Conservation (phyloP, 1,140 invertebrate genomes). For the Amyelois transitella region DNA sequence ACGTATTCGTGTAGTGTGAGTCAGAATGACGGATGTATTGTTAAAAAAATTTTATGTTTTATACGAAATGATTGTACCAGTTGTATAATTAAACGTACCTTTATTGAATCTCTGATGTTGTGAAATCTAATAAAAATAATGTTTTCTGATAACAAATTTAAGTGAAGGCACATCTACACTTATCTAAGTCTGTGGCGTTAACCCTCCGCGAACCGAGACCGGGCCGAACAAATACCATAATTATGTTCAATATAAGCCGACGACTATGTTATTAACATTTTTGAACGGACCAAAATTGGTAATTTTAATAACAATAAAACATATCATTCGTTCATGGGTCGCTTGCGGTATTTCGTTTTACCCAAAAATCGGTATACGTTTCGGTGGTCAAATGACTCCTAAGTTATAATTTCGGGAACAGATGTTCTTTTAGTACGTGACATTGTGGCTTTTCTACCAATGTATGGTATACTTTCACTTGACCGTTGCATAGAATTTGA, state of each 20-base stretch:
- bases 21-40: too few relatives aligned
- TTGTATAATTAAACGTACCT: too few relatives aligned
- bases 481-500: background rate
- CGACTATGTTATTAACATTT: slow-evolving; percentile 28
- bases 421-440: background rate
- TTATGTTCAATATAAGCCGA: slow-evolving; percentile 32
- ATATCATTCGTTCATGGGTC: slow-evolving; percentile 13
- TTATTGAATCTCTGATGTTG: too few relatives aligned
- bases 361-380: background rate
- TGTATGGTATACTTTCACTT: background rate
- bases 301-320: slow-evolving; percentile 24
- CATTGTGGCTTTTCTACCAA: background rate
- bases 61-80: too few relatives aligned
- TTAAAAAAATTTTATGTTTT: too few relatives aligned
- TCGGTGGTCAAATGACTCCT: background rate
- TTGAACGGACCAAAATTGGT: slow-evolving; percentile 17
- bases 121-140: too few relatives aligned
- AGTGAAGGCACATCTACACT: background rate
- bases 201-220: background rate
- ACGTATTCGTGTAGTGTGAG: too few relatives aligned
- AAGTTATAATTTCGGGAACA: background rate
- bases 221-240: slow-evolving; percentile 24
- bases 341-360: background rate
- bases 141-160: too few relatives aligned
- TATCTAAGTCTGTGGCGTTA: background rate